Evolutionary conservation across 2,797 vertebrate species (phyloP), one percentile per base, ranked within the genome.

Genomic region (Rhabdomys pumilio): DNA sequence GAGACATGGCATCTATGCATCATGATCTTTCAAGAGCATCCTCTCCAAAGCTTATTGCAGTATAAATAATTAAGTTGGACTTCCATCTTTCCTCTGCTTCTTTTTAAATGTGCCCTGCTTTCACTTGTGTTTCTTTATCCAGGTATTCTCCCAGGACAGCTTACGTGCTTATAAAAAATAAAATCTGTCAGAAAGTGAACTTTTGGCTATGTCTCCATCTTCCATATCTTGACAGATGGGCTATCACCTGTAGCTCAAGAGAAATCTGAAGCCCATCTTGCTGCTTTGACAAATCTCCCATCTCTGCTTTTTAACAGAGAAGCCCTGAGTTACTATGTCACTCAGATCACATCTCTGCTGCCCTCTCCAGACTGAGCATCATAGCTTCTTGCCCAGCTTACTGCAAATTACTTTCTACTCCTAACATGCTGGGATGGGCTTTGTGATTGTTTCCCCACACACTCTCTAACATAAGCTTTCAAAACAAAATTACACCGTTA

Each of bases 401-500:
- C 12, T 73, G 34, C 26, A 61, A 85, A 86, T 3, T n/a, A 10
- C 34, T 93, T 2, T 19, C 34, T 83, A 22, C 44, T 89, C 80
- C 19, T 75, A 24, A 55, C 26, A n/a, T 6, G 14, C 59, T 24
- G 19, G 24, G 47, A 80, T 50, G 31, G 19, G 38, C 41, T 87
- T 95, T 90, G 77, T 90, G 65, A 92, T 41, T 2, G 41, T 63
- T 91, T 95, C 8, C 17, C 20, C 24, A 89, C 26, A 57, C 1
- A 83, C 9, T 24, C 24, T 50, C 55, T 57, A 89, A n/a, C 76
- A 86, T 91, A 79, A 79, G 81, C 82, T 80, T 96, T 93, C 2
- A 85, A 91, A 94, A 82, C 29, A 90, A 86, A 91, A 87, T 91
- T 87, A 93, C 2, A 81, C 75, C 6, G 22, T 76, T 20, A 90